Conservation (phyloP, 2,888 invertebrate species). For the Brachylomia viminalis region DNA sequence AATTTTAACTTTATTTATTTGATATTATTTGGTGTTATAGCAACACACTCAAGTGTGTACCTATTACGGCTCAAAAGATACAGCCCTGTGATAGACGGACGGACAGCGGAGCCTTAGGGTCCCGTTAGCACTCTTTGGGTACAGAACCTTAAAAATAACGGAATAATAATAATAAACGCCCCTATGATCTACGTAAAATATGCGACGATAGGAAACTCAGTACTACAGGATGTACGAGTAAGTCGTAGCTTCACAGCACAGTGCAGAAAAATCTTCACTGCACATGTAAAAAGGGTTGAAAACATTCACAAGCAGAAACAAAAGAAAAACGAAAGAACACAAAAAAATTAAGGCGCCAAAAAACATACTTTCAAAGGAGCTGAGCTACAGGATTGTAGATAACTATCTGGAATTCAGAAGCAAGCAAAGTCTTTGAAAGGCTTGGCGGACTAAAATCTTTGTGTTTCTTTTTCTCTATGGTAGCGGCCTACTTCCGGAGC, state of each 20-base stretch:
- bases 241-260: not conserved
- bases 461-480: conserved; percentile 40
- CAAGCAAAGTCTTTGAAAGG: conserved; percentile 43
- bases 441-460: conserved; percentile 11
- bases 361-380: conserved; percentile 35
- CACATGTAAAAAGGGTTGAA: conserved; percentile 20
- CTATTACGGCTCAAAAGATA: too few species aligned
- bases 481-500: conserved; percentile 38
- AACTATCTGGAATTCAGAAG: conserved; percentile 41
- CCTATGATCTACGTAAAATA: not conserved
- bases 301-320: conserved; percentile 14
- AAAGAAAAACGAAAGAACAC: not conserved
- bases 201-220: not conserved
- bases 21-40: too few species aligned
- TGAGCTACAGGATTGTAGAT: conserved; percentile 33
- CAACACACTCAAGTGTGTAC: too few species aligned
- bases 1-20: too few species aligned
- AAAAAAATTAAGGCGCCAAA: conserved; percentile 36
- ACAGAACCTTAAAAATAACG: too few species aligned
- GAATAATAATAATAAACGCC: too few species aligned
- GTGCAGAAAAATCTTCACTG: not conserved
- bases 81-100: too few species aligned
- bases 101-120: too few species aligned
- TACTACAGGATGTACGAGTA: not conserved
- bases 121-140: too few species aligned